These are phyloP conservation scores for Azemiops feae DNA, from an alignment of 2,113 vertebrate species.

Conservation along the genomic window DNA sequence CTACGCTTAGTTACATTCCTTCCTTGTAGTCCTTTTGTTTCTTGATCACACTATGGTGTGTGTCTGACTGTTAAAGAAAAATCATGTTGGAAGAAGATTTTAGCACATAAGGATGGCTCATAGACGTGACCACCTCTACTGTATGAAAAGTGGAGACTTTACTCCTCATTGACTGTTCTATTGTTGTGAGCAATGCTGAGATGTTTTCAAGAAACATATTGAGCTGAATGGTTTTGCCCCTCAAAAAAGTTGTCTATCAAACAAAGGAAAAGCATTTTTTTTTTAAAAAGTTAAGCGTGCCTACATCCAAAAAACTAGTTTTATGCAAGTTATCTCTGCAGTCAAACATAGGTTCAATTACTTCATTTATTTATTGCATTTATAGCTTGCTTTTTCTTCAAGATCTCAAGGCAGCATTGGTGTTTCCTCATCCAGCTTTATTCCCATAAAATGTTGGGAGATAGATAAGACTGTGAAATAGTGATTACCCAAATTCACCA, in stretches of 20 bases:
- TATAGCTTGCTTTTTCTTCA: not conserved
- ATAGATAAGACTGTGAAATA: not conserved
- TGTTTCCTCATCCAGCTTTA: not conserved
- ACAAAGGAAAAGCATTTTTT: not conserved
- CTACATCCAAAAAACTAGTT: not conserved
- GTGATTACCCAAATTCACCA: not conserved
- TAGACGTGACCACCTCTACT: not conserved
- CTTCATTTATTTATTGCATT: not conserved
- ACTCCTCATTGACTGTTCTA: not conserved
- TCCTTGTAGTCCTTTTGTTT: not conserved
- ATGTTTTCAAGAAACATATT: not conserved
- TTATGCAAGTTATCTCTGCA: not conserved
- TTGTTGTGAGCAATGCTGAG: not conserved
- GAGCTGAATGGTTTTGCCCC: not conserved
- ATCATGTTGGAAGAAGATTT: not conserved
- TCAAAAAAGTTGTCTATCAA: not conserved
- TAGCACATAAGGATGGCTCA: not conserved
- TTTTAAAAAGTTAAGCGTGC: not conserved
- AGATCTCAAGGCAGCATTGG: not conserved
- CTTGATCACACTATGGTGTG: not conserved
- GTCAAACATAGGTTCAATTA: not conserved
- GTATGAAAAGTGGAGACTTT: not conserved
- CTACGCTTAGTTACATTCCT: not conserved
- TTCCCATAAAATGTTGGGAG: not conserved
- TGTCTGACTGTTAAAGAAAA: not conserved